phyloP scores from a whole-genome alignment of 2,113 vertebrate species.

The Mustela nigripes region DNA sequence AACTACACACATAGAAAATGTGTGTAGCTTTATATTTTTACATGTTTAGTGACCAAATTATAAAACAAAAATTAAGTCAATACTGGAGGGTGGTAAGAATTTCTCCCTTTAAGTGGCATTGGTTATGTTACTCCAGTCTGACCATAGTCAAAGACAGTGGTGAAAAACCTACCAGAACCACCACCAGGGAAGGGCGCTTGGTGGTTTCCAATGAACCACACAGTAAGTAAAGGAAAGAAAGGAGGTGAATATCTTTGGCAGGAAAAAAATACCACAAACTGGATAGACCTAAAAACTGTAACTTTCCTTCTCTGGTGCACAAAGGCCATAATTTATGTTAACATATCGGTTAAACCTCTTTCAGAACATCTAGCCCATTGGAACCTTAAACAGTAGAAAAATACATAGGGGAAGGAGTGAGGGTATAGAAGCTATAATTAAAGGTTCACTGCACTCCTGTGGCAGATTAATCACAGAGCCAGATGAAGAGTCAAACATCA shows the following conservation, averaged over 20 bases:
- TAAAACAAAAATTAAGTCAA: conserved; percentile 7
- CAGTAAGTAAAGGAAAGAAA: conserved; percentile 15
- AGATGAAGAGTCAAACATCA: neutral
- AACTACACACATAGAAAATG: neutral
- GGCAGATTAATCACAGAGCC: conserved; percentile 54
- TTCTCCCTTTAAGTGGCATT: neutral
- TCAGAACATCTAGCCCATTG: neutral
- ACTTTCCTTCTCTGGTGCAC: conserved; percentile 12
- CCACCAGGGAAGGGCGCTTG: neutral
- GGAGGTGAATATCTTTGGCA: neutral
- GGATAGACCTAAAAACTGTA: neutral
- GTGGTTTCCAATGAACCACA: neutral
- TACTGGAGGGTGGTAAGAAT: neutral
- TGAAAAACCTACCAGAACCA: neutral
- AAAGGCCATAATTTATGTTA: conserved; percentile 32
- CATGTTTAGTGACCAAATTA: conserved; percentile 18
- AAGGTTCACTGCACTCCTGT: neutral
- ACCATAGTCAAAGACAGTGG: neutral
- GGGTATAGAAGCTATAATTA: neutral
- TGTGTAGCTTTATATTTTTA: conserved; percentile 5
- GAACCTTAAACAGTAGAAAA: conserved; percentile 16
- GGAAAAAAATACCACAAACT: neutral
- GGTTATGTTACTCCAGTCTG: neutral
- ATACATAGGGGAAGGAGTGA: neutral
- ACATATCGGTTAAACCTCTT: neutral